Conservation (phyloP, 2,888 invertebrate species). For the Tachina grossa region DNA sequence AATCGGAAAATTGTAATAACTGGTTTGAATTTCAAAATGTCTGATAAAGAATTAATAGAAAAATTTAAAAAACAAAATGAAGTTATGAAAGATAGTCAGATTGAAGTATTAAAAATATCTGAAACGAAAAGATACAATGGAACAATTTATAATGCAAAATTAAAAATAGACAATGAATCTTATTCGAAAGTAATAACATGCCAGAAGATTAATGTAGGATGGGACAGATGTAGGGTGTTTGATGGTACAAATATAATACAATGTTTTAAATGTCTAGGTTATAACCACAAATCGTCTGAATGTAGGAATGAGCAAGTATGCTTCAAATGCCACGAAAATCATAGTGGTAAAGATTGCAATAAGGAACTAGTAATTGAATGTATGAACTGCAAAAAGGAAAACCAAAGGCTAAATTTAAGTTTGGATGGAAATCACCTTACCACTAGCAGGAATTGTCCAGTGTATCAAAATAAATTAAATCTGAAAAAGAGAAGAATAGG, state of each 20-base stretch:
- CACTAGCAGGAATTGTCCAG: too few relatives aligned
- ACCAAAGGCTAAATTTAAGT: too few relatives aligned
- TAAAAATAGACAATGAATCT: too few relatives aligned
- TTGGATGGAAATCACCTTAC: too few relatives aligned
- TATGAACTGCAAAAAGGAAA: too few relatives aligned
- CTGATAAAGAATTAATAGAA: not conserved
- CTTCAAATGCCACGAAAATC: not conserved
- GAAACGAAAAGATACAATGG: not conserved
- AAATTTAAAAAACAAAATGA: not conserved
- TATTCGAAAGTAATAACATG: not conserved
- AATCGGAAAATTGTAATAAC: not conserved
- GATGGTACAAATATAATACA: not conserved
- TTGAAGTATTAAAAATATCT: not conserved
- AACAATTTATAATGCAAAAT: too few relatives aligned
- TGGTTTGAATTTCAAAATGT: not conserved
- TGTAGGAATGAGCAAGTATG: not conserved
- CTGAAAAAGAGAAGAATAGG: not conserved
- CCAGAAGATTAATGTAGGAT: not conserved
- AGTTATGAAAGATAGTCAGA: not conserved
- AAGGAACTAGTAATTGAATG: not conserved
- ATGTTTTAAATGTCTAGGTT: not conserved
- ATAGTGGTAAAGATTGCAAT: not conserved
- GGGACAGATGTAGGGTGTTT: not conserved
- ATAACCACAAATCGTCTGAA: not conserved
- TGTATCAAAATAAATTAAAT: too few relatives aligned